phyloP scores from a whole-genome alignment of 2,888 invertebrate species.

The Melinopterus prodromus region DNA sequence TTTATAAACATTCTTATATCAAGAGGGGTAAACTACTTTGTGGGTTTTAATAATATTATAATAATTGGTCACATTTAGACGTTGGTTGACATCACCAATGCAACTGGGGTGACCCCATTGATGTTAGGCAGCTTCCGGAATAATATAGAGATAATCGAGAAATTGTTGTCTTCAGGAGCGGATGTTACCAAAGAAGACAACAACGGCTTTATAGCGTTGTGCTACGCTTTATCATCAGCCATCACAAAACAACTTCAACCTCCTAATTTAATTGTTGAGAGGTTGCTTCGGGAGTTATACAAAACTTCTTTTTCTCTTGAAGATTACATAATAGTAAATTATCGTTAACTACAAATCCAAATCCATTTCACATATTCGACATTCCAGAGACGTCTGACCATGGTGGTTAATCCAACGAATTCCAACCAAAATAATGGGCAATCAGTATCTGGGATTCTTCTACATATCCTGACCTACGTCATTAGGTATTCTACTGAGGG shows the following conservation, averaged over 20 bases:
- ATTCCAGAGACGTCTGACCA: slow-evolving; percentile 51
- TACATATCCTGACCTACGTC: slow-evolving; percentile 53
- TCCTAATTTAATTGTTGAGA: slow-evolving; percentile 50
- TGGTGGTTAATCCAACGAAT: slow-evolving; percentile 48
- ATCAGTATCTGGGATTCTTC: slow-evolving; percentile 49
- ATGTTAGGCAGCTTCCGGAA: slow-evolving; percentile 58
- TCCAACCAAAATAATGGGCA: slow-evolving; percentile 44
- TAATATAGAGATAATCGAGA: slow-evolving; percentile 50
- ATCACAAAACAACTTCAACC: slow-evolving; percentile 51
- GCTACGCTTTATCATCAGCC: slow-evolving; percentile 54
- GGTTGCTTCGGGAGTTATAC: slow-evolving; percentile 48
- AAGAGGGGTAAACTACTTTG: slow-evolving; percentile 47
- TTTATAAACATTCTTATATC: slow-evolving; percentile 52
- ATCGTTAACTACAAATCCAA: background rate
- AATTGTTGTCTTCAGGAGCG: slow-evolving; percentile 52
- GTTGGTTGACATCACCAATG: slow-evolving; percentile 51
- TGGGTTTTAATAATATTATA: background rate
- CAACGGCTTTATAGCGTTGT: slow-evolving; percentile 56
- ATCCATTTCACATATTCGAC: background rate
- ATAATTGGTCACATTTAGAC: slow-evolving; percentile 42
- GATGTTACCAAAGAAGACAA: slow-evolving; percentile 54
- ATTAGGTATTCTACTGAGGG: slow-evolving; percentile 51
- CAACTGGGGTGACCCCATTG: slow-evolving; percentile 57
- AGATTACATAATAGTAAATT: slow-evolving; percentile 52
- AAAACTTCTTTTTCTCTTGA: slow-evolving; percentile 47